phyloP scores from a whole-genome alignment of 2,113 vertebrate species.

The Dasypus novemcinctus region DNA sequence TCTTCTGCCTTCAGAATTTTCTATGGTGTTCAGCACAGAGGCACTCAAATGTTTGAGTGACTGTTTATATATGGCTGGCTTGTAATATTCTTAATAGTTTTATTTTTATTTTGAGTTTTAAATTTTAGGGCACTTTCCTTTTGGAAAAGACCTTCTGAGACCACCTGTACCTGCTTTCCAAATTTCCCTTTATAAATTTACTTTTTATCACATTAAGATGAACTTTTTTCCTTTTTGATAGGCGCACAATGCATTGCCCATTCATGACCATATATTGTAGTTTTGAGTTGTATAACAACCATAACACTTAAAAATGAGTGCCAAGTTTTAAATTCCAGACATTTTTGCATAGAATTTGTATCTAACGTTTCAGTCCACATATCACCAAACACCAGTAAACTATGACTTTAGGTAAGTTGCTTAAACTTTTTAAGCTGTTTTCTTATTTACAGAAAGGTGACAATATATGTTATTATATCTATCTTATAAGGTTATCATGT shows the following conservation, averaged over 20 bases:
- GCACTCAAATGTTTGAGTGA: background rate
- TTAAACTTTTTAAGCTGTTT: slow-evolving; percentile 35
- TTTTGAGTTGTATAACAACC: background rate
- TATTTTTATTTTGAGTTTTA: slow-evolving; percentile 33
- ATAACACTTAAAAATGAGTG: background rate
- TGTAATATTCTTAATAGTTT: slow-evolving; percentile 22
- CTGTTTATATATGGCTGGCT: slow-evolving; percentile 6
- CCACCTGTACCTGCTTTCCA: background rate
- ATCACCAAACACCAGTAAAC: background rate
- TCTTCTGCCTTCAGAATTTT: slow-evolving; percentile 37
- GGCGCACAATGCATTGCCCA: background rate
- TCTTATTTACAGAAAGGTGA: background rate
- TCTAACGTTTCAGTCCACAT: background rate
- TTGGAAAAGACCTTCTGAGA: slow-evolving; percentile 26
- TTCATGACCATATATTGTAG: background rate
- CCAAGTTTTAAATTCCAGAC: slow-evolving; percentile 32
- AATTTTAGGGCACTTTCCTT: slow-evolving; percentile 19
- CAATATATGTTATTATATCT: slow-evolving; percentile 33
- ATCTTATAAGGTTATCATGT: background rate
- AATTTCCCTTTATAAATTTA: slow-evolving; percentile 11
- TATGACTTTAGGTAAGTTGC: background rate
- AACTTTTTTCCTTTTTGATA: background rate
- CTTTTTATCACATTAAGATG: slow-evolving; percentile 43
- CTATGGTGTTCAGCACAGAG: background rate
- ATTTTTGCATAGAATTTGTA: slow-evolving; percentile 28